Percentiles rank a stretch among this genome's conserved stretches.
These are phyloP conservation scores for Calcarius lapponicus DNA, from an alignment of 2,797 vertebrate species.

Conservation along the genomic window DNA sequence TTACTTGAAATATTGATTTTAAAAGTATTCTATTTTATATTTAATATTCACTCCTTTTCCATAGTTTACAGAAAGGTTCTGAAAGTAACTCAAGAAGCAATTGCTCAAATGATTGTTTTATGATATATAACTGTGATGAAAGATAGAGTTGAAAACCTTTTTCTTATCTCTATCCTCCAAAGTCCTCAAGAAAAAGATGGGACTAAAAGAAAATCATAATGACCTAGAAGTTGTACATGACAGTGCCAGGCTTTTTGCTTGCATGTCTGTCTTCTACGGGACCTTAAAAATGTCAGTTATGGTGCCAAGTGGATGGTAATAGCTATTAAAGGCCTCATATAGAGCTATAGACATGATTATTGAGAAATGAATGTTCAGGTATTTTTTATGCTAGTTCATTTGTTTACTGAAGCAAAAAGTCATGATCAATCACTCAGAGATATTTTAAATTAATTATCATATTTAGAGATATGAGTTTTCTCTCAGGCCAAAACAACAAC, in stretches of 20 bases:
- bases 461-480: neutral
- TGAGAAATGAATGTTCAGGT: neutral
- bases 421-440: neutral
- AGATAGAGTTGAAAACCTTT: neutral
- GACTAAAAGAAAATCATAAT: neutral
- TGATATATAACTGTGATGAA: neutral
- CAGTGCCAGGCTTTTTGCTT: neutral
- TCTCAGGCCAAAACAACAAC: neutral
- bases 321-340: neutral
- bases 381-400: neutral
- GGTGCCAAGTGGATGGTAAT: neutral
- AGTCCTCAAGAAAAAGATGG: neutral
- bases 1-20: neutral
- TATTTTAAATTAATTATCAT: neutral
- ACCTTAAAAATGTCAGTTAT: neutral
- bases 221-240: neutral
- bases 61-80: neutral
- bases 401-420: neutral
- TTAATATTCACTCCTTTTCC: neutral
- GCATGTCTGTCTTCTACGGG: neutral
- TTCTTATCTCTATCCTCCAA: neutral
- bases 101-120: conserved; percentile 14
- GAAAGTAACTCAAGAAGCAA: neutral
- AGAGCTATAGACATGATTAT: neutral
- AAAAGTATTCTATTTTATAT: neutral